Evolutionary conservation across 30 jellyfish, hydroid and myxozoan species (phyloP).

Genomic region (Mastigias papua): DNA sequence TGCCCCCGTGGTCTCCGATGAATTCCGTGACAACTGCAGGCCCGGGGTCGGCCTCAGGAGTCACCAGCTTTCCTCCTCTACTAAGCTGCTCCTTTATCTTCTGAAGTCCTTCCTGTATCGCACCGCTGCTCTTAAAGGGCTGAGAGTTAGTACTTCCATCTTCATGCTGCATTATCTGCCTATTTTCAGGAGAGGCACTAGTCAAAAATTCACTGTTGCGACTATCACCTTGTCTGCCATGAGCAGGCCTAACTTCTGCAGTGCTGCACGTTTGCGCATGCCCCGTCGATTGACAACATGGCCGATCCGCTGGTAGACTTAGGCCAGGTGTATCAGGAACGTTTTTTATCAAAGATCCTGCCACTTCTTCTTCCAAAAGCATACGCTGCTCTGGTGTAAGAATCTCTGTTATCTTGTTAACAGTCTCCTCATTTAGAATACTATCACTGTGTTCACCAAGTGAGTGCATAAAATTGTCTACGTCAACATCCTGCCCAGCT

Average conservation of each 20-base stretch:
- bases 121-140: slow-evolving; percentile 1
- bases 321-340: slow-evolving; percentile 31
- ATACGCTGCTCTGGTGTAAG: slow-evolving; percentile 37
- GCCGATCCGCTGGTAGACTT: slow-evolving; percentile 19
- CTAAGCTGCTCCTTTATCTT: slow-evolving; percentile 62
- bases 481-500: slow-evolving; percentile 1
- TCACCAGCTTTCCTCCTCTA: slow-evolving; percentile 21
- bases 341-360: not conserved
- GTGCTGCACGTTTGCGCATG: slow-evolving; percentile 51
- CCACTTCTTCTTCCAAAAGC: slow-evolving; percentile 24
- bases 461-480: slow-evolving; percentile 47
- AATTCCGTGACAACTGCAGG: slow-evolving; percentile 77
- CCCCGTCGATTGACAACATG: slow-evolving; percentile 43
- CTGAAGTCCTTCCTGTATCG: slow-evolving; percentile 54
- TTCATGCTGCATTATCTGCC: slow-evolving; percentile 48
- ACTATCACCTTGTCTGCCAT: slow-evolving; percentile 28
- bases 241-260: slow-evolving; percentile 57
- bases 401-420: slow-evolving; percentile 53
- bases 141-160: slow-evolving; percentile 3
- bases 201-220: not conserved
- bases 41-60: slow-evolving; percentile 46
- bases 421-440: slow-evolving; percentile 37
- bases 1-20: slow-evolving; percentile 49
- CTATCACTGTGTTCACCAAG: slow-evolving; percentile 62
- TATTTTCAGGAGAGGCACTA: not conserved